phyloP scores from a whole-genome alignment of 1,140 invertebrate genomes.

The Zaprionus tsacasi region DNA sequence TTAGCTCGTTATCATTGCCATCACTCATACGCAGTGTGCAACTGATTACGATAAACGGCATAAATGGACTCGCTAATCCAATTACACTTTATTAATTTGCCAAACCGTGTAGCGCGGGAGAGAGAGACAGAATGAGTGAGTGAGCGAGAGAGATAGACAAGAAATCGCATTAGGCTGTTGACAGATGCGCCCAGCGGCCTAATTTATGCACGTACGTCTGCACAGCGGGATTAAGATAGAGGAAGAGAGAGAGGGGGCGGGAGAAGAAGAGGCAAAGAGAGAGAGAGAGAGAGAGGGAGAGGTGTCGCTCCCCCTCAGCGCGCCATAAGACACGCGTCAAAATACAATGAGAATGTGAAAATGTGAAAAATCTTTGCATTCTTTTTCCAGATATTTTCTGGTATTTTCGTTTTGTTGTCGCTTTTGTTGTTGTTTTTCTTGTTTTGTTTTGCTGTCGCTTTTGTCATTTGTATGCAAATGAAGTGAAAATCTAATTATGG shows the following conservation, averaged over 20 bases:
- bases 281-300: neutral
- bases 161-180: neutral
- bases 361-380: constrained; percentile 20
- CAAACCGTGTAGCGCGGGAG: neutral
- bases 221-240: neutral
- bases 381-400: constrained; percentile 1
- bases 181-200: constrained; percentile 23
- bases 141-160: neutral
- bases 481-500: constrained; percentile 77
- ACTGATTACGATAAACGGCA: neutral
- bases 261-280: neutral
- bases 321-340: constrained; percentile 13
- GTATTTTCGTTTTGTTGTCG: constrained; percentile 5
- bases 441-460: constrained; percentile 26
- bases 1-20: neutral
- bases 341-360: constrained; percentile 37
- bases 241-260: neutral
- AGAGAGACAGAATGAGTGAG: too few relatives aligned
- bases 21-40: neutral
- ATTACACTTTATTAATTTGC: constrained; percentile 1
- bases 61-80: neutral
- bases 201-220: constrained; percentile 58
- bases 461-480: constrained; percentile 76
- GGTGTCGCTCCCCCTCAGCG: too few relatives aligned
- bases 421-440: constrained; percentile 38